These are phyloP conservation scores for Drosophila mayri DNA, from an alignment of 1,140 invertebrate genomes.

Conservation along the genomic window DNA sequence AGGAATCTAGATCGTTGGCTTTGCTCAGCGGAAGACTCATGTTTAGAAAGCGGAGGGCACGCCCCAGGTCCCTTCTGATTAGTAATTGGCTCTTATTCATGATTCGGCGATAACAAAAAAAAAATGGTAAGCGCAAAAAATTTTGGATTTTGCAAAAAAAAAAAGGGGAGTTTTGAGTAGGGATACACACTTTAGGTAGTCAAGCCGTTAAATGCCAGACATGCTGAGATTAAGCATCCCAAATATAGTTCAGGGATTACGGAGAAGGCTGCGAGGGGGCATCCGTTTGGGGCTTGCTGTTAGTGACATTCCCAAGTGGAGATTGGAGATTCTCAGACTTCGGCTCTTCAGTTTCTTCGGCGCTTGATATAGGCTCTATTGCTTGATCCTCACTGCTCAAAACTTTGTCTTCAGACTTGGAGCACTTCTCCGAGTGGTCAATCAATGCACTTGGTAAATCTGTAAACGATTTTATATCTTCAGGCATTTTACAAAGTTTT, in stretches of 20 bases:
- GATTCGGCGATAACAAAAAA: neutral
- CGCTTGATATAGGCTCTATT: neutral
- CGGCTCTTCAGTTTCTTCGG: no score
- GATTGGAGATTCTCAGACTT: neutral
- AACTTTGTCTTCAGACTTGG: neutral
- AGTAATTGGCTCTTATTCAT: neutral
- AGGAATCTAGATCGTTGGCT: slow-evolving; percentile 17
- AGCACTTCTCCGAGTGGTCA: no score
- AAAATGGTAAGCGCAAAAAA: neutral
- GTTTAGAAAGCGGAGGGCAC: neutral
- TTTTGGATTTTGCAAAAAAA: neutral
- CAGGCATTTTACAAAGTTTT: neutral
- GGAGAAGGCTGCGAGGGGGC: neutral
- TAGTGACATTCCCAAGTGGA: neutral
- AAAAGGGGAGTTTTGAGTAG: neutral
- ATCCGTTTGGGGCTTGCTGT: neutral
- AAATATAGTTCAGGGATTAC: neutral
- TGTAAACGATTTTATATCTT: neutral
- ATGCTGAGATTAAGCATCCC: neutral
- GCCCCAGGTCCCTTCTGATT: neutral
- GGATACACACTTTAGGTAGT: neutral
- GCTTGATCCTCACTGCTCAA: neutral
- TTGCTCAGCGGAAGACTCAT: neutral
- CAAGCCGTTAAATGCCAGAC: neutral
- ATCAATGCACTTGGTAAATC: neutral